Evolutionary conservation across 2,113 vertebrate species (phyloP), one percentile per base, ranked within the genome.

Genomic region (Chionis minor): DNA sequence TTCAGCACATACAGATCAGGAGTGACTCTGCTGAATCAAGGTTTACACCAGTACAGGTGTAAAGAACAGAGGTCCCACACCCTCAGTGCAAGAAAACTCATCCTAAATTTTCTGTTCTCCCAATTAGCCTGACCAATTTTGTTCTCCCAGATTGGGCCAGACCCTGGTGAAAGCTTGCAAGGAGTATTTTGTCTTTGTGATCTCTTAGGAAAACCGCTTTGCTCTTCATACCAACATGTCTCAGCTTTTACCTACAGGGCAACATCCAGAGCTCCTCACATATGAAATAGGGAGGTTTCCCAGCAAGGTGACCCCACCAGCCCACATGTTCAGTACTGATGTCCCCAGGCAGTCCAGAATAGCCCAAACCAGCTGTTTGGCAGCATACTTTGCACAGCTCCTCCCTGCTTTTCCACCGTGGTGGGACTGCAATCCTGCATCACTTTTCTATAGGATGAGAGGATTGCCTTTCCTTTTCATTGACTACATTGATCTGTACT

Each of bases 41-140:
- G 24, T 22, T 69, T 58, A 79, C 0, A 1, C 15, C 42, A 52
- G 10, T 30, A 14, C 4, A 84, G 28, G 18, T 12, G 10, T 20
- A 92, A 19, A 58, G 42, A 80, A 38, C 0, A 0, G 28, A 79
- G 14, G 17, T 3, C 24, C 3, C 10, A 3, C 0, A 0, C 8
- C 23, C 18, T 69, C 17, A 35, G 8, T 35, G 30, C 30, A 40
- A 88, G 38, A 15, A 90, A 90, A 61, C 5, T 59, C 26, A 35
- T 35, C 27, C 15, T 54, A 44, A 33, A 10, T 45, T 56, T 72
- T 75, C 26, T 32, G 10, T 69, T 82, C 15, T 13, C 7, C 1
- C 49, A 56, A 1, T 77, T 33, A 88, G 22, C 20, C 18, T 38
- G 21, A 35, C 4, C 12, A 65, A 1, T 9, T 6, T 33, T 54